Evolutionary conservation across 2,888 invertebrate genomes (phyloP), one percentile per base, ranked within the genome.

Genomic region (Drosophila melanosoma): DNA sequence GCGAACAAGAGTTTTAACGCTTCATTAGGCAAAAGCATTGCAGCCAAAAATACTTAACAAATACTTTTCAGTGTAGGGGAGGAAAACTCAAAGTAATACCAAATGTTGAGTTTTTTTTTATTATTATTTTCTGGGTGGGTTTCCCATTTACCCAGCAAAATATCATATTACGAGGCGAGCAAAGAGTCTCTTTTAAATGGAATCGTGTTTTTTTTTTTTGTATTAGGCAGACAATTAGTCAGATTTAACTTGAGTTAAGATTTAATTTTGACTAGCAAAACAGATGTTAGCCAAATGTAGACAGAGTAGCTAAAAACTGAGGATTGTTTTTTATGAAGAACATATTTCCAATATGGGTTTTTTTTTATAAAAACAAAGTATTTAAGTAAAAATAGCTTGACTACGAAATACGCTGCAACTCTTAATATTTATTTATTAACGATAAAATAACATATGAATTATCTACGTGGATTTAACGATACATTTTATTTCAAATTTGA

Each of bases 1-100:
- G 56, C 54, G 71, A 79, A 72, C 77, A 61, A 42, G 59, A 81
- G 70, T 80, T 89, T 89, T 80, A 62, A 82, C 88, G 85, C 89
- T 85, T 89, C 85, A 85, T 89, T 85, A 87, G 80, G 69, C 75
- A 69, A 80, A 69, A 45, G 62, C 62, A 48, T 5, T n/a, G 63
- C 69, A 45, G 52, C 20, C 23, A 59, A 64, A 73, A 73, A 70
- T 79, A 60, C 71, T 57, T 59, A 59, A 29, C 54, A 60, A 74
- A 74, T 62, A 40, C 74, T 53, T 51, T 61, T 48, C 60, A 40
- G 23, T 32, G 20, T 8, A 8, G 52, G 32, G 20, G 12, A n/a
- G 17, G 3, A 15, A 17, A n/a, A 20, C 63, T 36, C 53, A 74
- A 86, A 82, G 72, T 68, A 74, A 72, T 61, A 70, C 74, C 64